Evolutionary conservation across 2,797 vertebrate species (phyloP).

Genomic region (Bradypodion pumilum): DNA sequence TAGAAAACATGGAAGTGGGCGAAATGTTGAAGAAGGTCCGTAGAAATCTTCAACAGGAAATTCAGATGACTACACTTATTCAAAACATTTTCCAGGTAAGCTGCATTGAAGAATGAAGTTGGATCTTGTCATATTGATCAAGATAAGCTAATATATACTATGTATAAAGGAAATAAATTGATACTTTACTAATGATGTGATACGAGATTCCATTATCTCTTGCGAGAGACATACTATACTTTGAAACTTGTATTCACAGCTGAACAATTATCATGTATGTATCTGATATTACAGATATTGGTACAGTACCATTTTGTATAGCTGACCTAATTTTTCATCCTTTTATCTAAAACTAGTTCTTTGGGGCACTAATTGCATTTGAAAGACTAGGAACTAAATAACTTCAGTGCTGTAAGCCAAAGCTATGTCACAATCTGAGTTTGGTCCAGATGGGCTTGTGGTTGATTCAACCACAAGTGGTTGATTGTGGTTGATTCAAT

Average conservation of each 20-base stretch:
- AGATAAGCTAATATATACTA: neutral
- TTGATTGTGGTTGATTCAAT: too few species aligned
- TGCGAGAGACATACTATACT: neutral
- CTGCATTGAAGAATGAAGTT: neutral
- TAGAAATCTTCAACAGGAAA: constrained; percentile 53
- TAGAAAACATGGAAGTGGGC: neutral
- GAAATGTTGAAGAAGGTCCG: constrained; percentile 19
- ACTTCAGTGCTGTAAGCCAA: too few species aligned
- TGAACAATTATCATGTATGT: neutral
- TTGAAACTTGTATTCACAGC: neutral
- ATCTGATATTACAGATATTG: neutral
- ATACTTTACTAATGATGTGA: too few species aligned
- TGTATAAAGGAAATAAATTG: neutral
- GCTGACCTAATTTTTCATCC: neutral
- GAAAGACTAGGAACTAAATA: neutral
- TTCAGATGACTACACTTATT: constrained; percentile 51
- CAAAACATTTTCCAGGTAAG: constrained; percentile 75
- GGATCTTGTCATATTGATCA: neutral
- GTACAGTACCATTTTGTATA: neutral
- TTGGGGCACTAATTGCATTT: neutral
- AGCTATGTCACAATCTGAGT: too few species aligned
- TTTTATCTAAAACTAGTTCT: neutral
- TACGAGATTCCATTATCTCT: neutral
- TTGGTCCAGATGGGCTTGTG: too few species aligned
- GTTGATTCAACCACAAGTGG: too few species aligned